These are phyloP conservation scores for Hippotragus niger DNA, from an alignment of 2,113 vertebrate genomes.

Conservation along the genomic window DNA sequence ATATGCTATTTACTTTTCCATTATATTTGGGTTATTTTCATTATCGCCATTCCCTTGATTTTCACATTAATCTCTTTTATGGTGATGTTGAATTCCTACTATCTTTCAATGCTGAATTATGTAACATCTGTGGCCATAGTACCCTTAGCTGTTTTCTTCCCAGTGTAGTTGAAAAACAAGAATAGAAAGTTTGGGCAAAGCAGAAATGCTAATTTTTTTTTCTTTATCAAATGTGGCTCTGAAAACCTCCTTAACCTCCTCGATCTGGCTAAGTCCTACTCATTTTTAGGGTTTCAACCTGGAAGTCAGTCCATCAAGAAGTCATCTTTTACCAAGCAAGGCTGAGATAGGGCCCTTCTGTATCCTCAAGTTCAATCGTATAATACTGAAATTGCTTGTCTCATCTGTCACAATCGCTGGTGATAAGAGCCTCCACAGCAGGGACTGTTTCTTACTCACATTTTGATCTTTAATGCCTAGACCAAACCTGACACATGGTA, in stretches of 20 bases:
- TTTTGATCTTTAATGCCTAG: background rate
- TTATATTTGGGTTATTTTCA: constrained; percentile 59
- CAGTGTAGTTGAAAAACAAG: background rate
- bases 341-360: background rate
- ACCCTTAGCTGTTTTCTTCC: background rate
- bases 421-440: background rate
- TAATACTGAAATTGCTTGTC: background rate
- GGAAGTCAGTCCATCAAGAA: background rate
- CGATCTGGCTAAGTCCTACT: background rate
- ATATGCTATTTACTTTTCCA: constrained; percentile 63
- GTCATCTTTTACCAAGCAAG: background rate
- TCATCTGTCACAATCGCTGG: background rate
- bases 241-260: background rate
- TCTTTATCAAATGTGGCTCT: background rate
- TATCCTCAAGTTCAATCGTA: fast-evolving
- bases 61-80: background rate
- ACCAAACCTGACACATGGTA: background rate
- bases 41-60: constrained; percentile 45
- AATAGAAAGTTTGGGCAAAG: background rate
- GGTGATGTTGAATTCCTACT: constrained; percentile 23
- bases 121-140: background rate
- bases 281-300: background rate
- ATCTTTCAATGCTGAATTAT: constrained; percentile 18
- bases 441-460: background rate
- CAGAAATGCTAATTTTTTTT: background rate